phyloP scores from a whole-genome alignment of 2,113 vertebrate species.

The Corvus cornix region DNA sequence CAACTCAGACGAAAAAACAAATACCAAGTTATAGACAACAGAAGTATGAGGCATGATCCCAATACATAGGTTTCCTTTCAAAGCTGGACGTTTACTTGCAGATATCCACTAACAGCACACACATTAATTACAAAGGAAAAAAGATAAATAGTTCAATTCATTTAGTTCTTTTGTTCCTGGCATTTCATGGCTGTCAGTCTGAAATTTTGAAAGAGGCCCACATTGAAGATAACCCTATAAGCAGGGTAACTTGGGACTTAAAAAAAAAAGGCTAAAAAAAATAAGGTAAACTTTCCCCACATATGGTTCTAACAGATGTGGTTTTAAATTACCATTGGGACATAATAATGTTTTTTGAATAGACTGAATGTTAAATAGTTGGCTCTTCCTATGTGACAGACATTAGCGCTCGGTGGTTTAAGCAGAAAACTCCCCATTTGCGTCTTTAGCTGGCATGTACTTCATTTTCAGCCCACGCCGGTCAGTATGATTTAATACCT shows the following conservation, averaged over 20 bases:
- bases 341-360: constrained; percentile 52
- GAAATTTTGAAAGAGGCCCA: constrained; percentile 27
- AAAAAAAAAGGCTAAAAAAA: background rate
- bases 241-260: background rate
- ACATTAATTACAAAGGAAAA: constrained; percentile 59
- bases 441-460: background rate
- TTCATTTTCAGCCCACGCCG: background rate
- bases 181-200: constrained; percentile 50
- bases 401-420: background rate
- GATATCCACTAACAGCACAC: constrained; percentile 19
- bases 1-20: constrained; percentile 17
- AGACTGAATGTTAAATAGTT: constrained; percentile 45
- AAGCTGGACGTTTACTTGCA: constrained; percentile 33
- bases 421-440: background rate
- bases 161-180: constrained; percentile 20
- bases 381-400: constrained; percentile 51
- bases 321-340: constrained; percentile 54
- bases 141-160: constrained; percentile 35
- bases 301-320: constrained; percentile 50
- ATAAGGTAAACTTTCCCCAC: background rate
- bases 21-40: background rate
- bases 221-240: background rate
- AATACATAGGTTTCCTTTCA: constrained; percentile 32
- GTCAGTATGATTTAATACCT: constrained; percentile 43
- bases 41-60: background rate